These are phyloP conservation scores for Hippocampus abdominalis DNA, from an alignment of 2,113 vertebrate species.

Conservation along the genomic window DNA sequence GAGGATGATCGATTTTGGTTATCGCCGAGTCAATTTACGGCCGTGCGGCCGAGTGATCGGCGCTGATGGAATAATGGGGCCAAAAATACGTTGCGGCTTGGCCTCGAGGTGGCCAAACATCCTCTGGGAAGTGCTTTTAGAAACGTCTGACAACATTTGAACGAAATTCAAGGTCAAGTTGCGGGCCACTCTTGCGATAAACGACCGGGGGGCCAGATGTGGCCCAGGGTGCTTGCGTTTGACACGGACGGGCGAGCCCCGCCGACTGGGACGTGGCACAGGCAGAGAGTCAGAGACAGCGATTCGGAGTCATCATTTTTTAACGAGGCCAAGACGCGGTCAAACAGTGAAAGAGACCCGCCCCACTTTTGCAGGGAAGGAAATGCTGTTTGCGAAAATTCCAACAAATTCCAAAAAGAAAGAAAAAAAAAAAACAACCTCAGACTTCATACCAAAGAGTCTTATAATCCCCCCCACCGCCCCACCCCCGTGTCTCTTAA, in stretches of 20 bases:
- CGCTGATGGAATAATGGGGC: not conserved
- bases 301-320: conserved; percentile 40
- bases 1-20: not conserved
- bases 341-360: conserved; percentile 21
- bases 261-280: too few species aligned
- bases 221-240: too few species aligned
- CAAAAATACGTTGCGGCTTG: not conserved
- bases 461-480: too few species aligned
- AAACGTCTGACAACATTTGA: conserved; percentile 16
- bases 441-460: too few species aligned
- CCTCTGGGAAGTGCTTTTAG: conserved; percentile 1
- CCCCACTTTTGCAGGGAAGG: not conserved
- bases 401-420: not conserved
- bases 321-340: conserved; percentile 38
- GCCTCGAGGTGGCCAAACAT: conserved; percentile 5
- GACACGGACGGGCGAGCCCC: too few species aligned
- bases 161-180: not conserved
- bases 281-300: conserved; percentile 15
- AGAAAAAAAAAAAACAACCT: too few species aligned
- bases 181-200: too few species aligned
- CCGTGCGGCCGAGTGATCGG: not conserved
- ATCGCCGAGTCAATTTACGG: not conserved
- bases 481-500: conserved; percentile 26
- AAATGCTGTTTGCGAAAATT: not conserved
- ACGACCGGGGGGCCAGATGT: too few species aligned